Base-by-base conservation (phyloP, 2,113 vertebrate genomes). In the Pollachius pollachius region DNA sequence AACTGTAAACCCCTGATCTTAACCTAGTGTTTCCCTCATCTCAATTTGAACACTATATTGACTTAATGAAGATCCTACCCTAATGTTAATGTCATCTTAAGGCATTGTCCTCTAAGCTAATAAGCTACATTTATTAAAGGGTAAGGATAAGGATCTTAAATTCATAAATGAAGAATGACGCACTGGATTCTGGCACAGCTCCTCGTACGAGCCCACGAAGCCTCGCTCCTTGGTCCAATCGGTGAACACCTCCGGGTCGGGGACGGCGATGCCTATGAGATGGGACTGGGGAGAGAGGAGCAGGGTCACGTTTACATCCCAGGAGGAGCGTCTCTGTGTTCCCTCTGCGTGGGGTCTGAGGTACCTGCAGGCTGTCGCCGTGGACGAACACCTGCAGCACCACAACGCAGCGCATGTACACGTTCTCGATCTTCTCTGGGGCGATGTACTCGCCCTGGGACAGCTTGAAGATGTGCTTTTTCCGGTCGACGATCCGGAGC, bases 401-500 rank as follows among this genome's bases (percentile, higher is more conserved):
- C 1, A 92, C 83, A 4, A 85, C 78, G 23, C 82, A 89, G 5
- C 91, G 90, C 63, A 68, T 83, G 89, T 94, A 94, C 62, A 92
- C 81, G 0, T 92, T 93, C 76, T 94, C 93, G n/a, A 93, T 93
- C 86, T 92, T 94, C 84, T 94, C 92, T 0, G 92, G 92, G 72
- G 92, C 92, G 16, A 94, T 88, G 77, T 94, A 93, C 81, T 94
- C 92, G 9, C 92, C 92, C 77, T 93, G 91, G 4, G 90, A 89
- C 82, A 94, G 68, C 77, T 94, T 94, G 75, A 93, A 94, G 76
- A 94, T 93, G 82, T 94, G 88, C 85, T 93, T 93, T 84, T 94
- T 93, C 74, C 93, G 74, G 87, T 94, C 93, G 1, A 94, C 81
- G 81, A 94, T 93, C 69, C 88, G 85, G 16, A 94, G 79, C 0